Base-by-base conservation (phyloP, 2,113 vertebrate genomes). In the Sorex araneus region DNA sequence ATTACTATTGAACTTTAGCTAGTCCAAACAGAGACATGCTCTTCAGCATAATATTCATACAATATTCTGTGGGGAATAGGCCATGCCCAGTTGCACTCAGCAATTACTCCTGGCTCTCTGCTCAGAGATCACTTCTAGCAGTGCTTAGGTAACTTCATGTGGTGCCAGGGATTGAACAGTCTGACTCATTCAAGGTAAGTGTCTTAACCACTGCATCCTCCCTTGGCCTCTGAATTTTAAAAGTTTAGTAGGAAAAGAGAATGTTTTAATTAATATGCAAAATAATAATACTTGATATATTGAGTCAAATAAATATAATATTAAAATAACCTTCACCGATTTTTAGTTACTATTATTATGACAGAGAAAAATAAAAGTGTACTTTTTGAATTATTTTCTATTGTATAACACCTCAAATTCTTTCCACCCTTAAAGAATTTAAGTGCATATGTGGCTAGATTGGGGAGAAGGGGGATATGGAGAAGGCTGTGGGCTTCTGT, bases 261-360 rank as follows among this genome's bases (percentile, higher is more conserved):
- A 16, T 54, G 18, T 54, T 54, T 54, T 54, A 4, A 54, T 13
- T 54, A 19, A 54, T 54, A 15, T 54, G 54, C 13, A 54, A 54
- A 54, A 54, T 54, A 54, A 54, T 15, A 54, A 19, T 54, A 54
- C 16, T 1, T 7, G 15, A 73, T 74, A 47, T 84, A 28, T 8
- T 60, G 19, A 2, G n/a, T 81, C 70, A 66, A 93, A 81, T 78
- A 92, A 73, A 83, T 25, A 30, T 27, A 71, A 57, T 83, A 23
- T 67, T 79, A 85, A 88, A 84, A 82, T 71, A 32, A 79, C 73
- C 63, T 63, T 47, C 0, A 13, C 9, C 7, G 92, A 57, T 83
- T 73, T 9, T 36, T 50, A 40, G n/a, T 71, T 7, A 34, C 6
- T 8, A 34, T 34, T 32, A 34, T 8, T 10, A 19, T 36, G 70